Conservation (phyloP, 2,888 invertebrate species). For the Drosophila subquinaria region DNA sequence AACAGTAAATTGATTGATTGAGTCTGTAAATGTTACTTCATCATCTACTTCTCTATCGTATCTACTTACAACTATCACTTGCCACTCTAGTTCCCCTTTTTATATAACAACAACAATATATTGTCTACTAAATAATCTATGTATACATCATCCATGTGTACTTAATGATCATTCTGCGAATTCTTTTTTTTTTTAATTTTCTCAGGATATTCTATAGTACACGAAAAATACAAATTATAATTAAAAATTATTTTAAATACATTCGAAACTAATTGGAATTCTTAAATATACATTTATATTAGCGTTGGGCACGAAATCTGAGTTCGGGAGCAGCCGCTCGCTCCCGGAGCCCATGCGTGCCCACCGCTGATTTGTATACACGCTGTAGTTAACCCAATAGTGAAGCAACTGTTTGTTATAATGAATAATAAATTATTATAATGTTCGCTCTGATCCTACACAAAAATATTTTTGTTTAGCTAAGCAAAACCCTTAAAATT, state of each 20-base stretch:
- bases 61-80: constrained; percentile 37
- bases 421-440: neutral
- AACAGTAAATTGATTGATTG: constrained; percentile 46
- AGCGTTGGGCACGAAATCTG: too few species aligned
- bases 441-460: constrained; percentile 38
- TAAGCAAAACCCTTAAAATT: constrained; percentile 5
- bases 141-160: constrained; percentile 16
- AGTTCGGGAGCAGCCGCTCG: too few species aligned
- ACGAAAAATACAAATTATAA: neutral
- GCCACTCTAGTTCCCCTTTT: constrained; percentile 32
- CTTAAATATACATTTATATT: neutral
- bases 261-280: neutral
- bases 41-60: constrained; percentile 59
- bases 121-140: constrained; percentile 3
- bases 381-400: constrained; percentile 11
- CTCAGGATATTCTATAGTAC: neutral
- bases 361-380: neutral
- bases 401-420: constrained; percentile 5
- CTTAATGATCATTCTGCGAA: constrained; percentile 6
- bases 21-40: constrained; percentile 61
- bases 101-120: neutral
- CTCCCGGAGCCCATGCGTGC: too few species aligned
- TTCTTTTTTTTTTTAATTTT: neutral
- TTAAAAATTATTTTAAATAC: neutral
- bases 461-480: constrained; percentile 16